A percentile compares a stretch with the other conserved stretches of the same genome.
These are phyloP conservation scores for Harpagus bidentatus DNA, from an alignment of 2,113 vertebrate genomes.

Conservation along the genomic window DNA sequence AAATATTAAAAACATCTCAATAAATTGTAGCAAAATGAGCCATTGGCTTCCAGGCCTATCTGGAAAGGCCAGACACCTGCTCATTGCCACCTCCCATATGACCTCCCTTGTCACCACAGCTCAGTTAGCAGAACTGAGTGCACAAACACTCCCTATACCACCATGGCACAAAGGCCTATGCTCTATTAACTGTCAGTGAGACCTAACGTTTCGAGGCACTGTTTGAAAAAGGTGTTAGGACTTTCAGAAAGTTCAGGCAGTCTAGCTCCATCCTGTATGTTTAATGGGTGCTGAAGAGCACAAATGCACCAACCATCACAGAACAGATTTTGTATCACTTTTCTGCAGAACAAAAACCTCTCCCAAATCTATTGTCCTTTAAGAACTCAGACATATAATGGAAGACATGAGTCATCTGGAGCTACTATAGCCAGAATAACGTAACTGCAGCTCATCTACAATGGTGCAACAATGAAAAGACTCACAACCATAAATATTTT, in stretches of 20 bases:
- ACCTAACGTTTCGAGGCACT: background rate
- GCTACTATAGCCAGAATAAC: background rate
- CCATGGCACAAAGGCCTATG: background rate
- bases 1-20: background rate
- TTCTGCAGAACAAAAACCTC: background rate
- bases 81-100: fast-evolving
- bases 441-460: background rate
- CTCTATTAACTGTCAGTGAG: background rate
- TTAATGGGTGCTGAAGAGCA: background rate
- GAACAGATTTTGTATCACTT: background rate
- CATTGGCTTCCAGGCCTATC: background rate
- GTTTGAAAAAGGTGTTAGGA: background rate
- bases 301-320: background rate
- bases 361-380: background rate
- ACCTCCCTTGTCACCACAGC: background rate
- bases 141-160: background rate
- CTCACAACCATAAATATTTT: background rate
- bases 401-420: background rate
- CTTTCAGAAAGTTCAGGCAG: background rate
- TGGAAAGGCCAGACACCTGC: background rate
- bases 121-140: background rate
- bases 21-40: background rate
- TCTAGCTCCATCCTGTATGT: background rate
- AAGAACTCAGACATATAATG: background rate
- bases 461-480: background rate